Conservation (phyloP, 2,888 invertebrate species). For the Acleris holmiana region DNA sequence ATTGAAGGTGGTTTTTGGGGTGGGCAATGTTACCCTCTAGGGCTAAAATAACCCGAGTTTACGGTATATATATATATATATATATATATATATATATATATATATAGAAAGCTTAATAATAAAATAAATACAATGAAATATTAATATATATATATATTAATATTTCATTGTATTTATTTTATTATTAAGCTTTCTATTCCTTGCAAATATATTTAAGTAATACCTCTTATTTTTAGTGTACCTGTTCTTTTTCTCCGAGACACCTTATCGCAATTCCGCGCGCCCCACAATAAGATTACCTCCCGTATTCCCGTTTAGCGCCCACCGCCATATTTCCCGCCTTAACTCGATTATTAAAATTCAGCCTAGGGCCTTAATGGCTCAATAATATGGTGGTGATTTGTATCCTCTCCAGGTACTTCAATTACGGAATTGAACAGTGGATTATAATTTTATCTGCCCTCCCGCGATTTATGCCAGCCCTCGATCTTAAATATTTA, state of each 20-base stretch:
- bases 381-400: constrained; percentile 53
- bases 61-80: no score
- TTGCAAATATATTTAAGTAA: no score
- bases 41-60: no score
- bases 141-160: no score
- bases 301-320: constrained; percentile 48
- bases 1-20: no score
- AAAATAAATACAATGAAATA: no score
- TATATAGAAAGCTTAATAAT: no score
- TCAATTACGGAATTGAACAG: constrained; percentile 34
- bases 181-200: no score
- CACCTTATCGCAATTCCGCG: constrained; percentile 25
- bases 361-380: constrained; percentile 53
- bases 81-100: no score
- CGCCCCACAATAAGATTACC: constrained; percentile 54
- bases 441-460: constrained; percentile 35
- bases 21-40: no score
- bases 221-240: not conserved
- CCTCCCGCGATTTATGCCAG: constrained; percentile 22
- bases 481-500: constrained; percentile 11
- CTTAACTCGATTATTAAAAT: constrained; percentile 65
- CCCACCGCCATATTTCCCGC: constrained; percentile 49
- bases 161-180: no score
- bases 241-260: constrained; percentile 6
- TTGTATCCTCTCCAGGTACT: constrained; percentile 42